A percentile compares a stretch with the other conserved stretches of the same genome.
phyloP scores from a whole-genome alignment of 92 coral and sea anemone species.

The Epizoanthus ramosus region DNA sequence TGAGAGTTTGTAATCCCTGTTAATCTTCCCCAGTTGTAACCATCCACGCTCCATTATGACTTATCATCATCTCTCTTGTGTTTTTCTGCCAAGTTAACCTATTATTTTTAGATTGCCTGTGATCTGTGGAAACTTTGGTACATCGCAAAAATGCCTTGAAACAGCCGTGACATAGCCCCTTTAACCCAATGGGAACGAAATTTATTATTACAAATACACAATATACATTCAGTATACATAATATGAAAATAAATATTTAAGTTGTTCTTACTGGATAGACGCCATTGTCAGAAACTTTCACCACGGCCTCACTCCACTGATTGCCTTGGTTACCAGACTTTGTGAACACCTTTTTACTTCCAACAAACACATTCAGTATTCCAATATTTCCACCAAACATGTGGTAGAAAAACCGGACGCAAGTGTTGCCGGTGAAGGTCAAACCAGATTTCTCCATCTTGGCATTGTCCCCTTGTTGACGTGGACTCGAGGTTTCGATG shows the following conservation, averaged over 20 bases:
- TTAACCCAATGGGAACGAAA: too few relatives aligned
- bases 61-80: too few relatives aligned
- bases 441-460: constrained; percentile 22
- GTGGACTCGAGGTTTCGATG: constrained; percentile 11
- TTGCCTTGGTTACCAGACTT: constrained; percentile 26
- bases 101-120: too few relatives aligned
- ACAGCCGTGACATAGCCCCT: too few relatives aligned
- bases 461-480: not conserved
- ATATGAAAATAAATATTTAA: not conserved
- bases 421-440: not conserved
- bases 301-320: constrained; percentile 7
- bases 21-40: too few relatives aligned
- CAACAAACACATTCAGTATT: constrained; percentile 18
- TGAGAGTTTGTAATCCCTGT: not conserved
- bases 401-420: constrained; percentile 13
- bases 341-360: constrained; percentile 6
- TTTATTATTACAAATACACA: too few relatives aligned
- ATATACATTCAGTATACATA: too few relatives aligned
- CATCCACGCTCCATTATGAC: too few relatives aligned
- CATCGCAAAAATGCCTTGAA: too few relatives aligned
- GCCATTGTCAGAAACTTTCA: not conserved
- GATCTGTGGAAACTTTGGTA: too few relatives aligned
- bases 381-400: not conserved
- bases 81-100: too few relatives aligned
- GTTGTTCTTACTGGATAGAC: not conserved